These are phyloP conservation scores for Coelopa frigida DNA, from an alignment of 1,140 invertebrate species.

Conservation along the genomic window DNA sequence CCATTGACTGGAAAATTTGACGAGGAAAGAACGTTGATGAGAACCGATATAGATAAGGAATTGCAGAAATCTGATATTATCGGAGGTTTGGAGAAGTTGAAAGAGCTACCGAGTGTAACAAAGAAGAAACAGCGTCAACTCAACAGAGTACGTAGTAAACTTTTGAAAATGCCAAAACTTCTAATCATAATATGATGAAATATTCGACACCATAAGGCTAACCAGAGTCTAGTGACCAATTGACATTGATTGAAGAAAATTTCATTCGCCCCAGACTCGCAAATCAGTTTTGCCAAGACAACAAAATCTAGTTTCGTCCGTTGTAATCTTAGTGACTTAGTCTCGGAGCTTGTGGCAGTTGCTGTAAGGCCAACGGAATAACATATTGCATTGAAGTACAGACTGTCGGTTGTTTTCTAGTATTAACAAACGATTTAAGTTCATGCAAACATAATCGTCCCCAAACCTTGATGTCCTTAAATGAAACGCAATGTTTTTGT, in stretches of 20 bases:
- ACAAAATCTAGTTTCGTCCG: slow-evolving; percentile 28
- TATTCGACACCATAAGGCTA: slow-evolving; percentile 39
- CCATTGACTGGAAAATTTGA: slow-evolving; percentile 18
- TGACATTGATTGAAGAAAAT: slow-evolving; percentile 14
- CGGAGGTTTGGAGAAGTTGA: slow-evolving; percentile 59
- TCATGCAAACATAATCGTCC: slow-evolving; percentile 19
- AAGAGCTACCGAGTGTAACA: slow-evolving; percentile 54
- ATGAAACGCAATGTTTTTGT: slow-evolving; percentile 2
- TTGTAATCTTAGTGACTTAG: slow-evolving; percentile 43
- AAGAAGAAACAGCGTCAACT: slow-evolving; percentile 52
- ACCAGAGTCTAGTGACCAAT: slow-evolving; percentile 1
- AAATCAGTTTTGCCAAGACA: not conserved
- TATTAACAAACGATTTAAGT: slow-evolving; percentile 19
- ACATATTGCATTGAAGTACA: slow-evolving; percentile 13
- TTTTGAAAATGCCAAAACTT: no score
- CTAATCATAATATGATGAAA: slow-evolving; percentile 24
- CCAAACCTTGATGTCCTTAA: slow-evolving; percentile 12
- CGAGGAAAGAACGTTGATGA: slow-evolving; percentile 23
- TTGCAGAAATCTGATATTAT: slow-evolving; percentile 57
- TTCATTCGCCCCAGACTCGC: slow-evolving; percentile 13
- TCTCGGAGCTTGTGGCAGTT: slow-evolving; percentile 18
- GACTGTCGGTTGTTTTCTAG: slow-evolving; percentile 21
- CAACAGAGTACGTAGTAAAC: slow-evolving; percentile 50
- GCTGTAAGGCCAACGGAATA: slow-evolving; percentile 44
- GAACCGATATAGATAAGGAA: slow-evolving; percentile 51